Base-by-base conservation (phyloP, 2,888 invertebrate species). In the Drosophila fungiperda region DNA sequence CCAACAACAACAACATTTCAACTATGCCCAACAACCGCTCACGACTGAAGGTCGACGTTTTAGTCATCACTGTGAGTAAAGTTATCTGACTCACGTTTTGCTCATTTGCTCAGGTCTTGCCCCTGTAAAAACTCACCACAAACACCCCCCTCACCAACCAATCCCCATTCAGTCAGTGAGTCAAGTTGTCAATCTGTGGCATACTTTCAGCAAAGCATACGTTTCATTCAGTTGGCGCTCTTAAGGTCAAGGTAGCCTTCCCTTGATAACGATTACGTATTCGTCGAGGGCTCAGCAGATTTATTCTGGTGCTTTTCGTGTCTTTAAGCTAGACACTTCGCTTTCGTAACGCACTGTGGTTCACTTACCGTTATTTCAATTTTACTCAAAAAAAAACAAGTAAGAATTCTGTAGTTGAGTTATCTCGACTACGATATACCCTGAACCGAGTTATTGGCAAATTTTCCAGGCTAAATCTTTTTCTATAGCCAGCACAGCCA, bases 51-150 rank as follows among this genome's bases (percentile, higher is more conserved):
- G 86, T 86, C 90, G 77, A 40, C 55, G 52, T 55, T 66, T 26
- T 54, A 42, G 61, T 55, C 69, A 61, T 33, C 62, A 67, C 48
- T 53, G 48, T 49, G 42, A 73, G 42, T 60, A 32, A 55, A 71
- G 69, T 62, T 58, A 75, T 64, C 83, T 76, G 87, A 85, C 73
- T 88, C 87, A 87, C 87, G 87, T 88, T 87, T 83, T 69, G 75
- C 80, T 77, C 89, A 79, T 84, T 88, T 80, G 68, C 72, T 67
- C 63, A 68, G 54, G 65, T 66, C 64, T 59, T 65, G 42, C 63
- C 36, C 72, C 68, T 26, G 26, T 26, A 5, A 26, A 26, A 26
- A 26, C 26, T 26, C 26, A 29, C 29, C 29, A 29, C 29, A 29
- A 29, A 0, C 58, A 36, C 42, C 32, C 42, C 50, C 23, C 50